Evolutionary conservation across 2,888 invertebrate genomes (phyloP).

Genomic region (Macaria notata): DNA sequence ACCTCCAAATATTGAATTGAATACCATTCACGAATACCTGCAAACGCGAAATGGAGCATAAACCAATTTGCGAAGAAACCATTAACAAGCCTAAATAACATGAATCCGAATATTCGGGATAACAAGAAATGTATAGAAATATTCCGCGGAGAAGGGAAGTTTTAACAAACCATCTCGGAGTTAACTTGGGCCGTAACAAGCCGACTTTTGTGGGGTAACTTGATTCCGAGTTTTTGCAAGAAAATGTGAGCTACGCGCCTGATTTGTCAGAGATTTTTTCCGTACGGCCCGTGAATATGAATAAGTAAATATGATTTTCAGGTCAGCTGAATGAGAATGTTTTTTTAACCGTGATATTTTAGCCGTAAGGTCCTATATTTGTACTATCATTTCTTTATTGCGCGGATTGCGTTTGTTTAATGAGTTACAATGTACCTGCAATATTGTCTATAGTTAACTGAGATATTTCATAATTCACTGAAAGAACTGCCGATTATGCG

Average conservation of each 20-base stretch:
- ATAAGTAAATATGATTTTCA: too few species aligned
- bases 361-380: too few species aligned
- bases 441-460: too few species aligned
- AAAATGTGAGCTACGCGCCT: constrained; percentile 4
- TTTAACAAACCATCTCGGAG: constrained; percentile 19
- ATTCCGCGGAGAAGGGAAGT: constrained; percentile 11
- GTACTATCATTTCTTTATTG: too few species aligned
- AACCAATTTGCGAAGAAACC: constrained; percentile 14
- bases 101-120: constrained; percentile 10
- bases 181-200: constrained; percentile 16
- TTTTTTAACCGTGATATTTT: background rate
- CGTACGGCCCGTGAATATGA: background rate
- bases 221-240: constrained; percentile 7
- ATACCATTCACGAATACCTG: background rate
- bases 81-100: constrained; percentile 16
- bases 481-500: too few species aligned
- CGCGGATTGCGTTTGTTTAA: too few species aligned
- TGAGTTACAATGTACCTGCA: too few species aligned
- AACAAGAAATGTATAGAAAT: constrained; percentile 15
- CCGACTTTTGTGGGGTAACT: constrained; percentile 10
- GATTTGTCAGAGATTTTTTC: constrained; percentile 5
- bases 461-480: too few species aligned
- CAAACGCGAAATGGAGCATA: constrained; percentile 12
- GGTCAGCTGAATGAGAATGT: background rate
- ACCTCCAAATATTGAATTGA: background rate